Evolutionary conservation across 2,888 invertebrate species (phyloP), one percentile per base, ranked within the genome.

Genomic region (Himalopsyche tibetana): DNA sequence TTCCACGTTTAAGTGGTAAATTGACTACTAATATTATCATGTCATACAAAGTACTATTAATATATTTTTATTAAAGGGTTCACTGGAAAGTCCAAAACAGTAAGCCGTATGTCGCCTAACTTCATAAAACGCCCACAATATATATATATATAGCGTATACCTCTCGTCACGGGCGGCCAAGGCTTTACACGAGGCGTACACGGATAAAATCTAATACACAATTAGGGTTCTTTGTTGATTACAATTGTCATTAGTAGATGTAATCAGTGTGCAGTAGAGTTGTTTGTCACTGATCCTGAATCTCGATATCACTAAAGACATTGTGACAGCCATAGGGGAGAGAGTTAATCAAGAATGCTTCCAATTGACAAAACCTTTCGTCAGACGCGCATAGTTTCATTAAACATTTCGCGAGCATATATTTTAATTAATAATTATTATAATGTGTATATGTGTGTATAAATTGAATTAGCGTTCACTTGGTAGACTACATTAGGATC

Each of bases 301-400:
- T 74, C 74, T 38, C 38, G 74, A 74, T 74, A 74, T 74, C 38
- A 74, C 74, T 74, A 28, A 36, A 74, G 74, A 74, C 74, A 74
- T 74, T 74, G 36, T 74, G 69, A 8, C 28, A 8, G 36, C 19
- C 9, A 69, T 28, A 38, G 12, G 74, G 19, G 36, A 28, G 74
- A 8, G 63, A 15, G 74, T 74, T 74, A 36, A 74, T 74, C 36
- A 74, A 28, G 69, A 28, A 36, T 1, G 28, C 11, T 12, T 69
- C 69, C 69, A 69, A 69, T 69, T 69, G 69, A 69, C 69, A 69
- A 9, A 69, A 74, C 74, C 74, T 74, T 74, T 74, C 74, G 38
- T 74, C 74, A 74, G 74, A 38, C 74, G 38, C 74, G 74, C 74
- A 74, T 74, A 15, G 19, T 74, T 36, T 38, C 36, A 36, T 36